A percentile compares a stretch with the other conserved stretches of the same genome.
phyloP scores from a whole-genome alignment of 2,797 vertebrate genomes.

The Mus caroli region DNA sequence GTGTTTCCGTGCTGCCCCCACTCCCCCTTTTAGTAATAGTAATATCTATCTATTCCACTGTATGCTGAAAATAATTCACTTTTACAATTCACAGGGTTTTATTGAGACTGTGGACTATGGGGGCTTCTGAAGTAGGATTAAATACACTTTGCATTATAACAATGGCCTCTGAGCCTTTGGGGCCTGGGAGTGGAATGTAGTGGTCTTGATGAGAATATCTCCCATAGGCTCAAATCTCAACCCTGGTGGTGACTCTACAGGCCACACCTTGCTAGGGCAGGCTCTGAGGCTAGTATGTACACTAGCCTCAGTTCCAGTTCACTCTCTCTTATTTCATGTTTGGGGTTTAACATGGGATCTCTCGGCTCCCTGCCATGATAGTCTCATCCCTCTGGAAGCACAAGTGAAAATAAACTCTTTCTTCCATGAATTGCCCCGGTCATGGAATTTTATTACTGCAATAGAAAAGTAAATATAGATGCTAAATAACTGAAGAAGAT shows the following conservation, averaged over 20 bases:
- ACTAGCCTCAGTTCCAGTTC: not conserved
- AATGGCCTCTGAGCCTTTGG: not conserved
- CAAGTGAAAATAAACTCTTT: not conserved
- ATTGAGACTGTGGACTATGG: not conserved
- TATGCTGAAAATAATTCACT: not conserved
- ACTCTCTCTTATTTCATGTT: not conserved
- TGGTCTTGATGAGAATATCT: not conserved
- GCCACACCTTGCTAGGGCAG: not conserved
- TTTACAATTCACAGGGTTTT: not conserved
- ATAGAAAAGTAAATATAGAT: not conserved
- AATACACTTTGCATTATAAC: not conserved
- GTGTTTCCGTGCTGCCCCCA: not conserved
- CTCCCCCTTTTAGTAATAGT: not conserved
- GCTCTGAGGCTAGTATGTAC: not conserved
- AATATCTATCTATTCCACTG: not conserved
- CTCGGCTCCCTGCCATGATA: not conserved
- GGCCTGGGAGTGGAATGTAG: not conserved
- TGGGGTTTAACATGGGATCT: not conserved
- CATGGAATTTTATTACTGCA: not conserved
- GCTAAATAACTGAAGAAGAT: not conserved
- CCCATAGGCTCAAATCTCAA: not conserved
- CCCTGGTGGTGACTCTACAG: too few relatives aligned
- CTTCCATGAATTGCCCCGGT: not conserved
- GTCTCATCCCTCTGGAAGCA: not conserved
- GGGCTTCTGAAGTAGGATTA: not conserved